phyloP scores from a whole-genome alignment of 2,888 invertebrate genomes.

The Andrena camellia region DNA sequence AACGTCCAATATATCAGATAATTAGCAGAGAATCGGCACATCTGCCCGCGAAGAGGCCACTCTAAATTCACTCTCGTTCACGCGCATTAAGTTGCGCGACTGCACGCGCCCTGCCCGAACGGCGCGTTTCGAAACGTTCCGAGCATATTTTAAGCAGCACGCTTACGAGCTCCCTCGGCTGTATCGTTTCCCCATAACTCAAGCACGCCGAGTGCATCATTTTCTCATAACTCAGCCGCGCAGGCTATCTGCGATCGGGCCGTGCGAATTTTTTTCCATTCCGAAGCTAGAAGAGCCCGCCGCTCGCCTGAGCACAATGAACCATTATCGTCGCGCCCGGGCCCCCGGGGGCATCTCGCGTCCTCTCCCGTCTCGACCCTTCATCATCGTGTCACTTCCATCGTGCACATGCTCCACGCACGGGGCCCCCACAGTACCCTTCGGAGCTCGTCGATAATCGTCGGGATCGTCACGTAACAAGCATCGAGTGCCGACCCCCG shows the following conservation, averaged over 20 bases:
- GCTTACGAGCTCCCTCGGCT: conserved; percentile 14
- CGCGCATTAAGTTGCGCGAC: conserved; percentile 14
- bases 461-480: conserved; percentile 29
- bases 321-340: conserved; percentile 11
- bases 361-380: conserved; percentile 23
- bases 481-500: conserved; percentile 45
- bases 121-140: conserved; percentile 10
- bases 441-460: conserved; percentile 41
- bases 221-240: conserved; percentile 19
- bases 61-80: not conserved
- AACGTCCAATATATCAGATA: not conserved
- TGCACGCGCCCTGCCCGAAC: not conserved
- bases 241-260: not conserved
- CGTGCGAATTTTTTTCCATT: not conserved
- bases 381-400: conserved; percentile 45
- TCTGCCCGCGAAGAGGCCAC: not conserved
- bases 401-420: conserved; percentile 57
- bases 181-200: conserved; percentile 30
- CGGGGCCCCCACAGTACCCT: conserved; percentile 6
- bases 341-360: not conserved
- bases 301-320: not conserved
- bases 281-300: not conserved
- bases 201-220: conserved; percentile 18
- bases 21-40: not conserved
- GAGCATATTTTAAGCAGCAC: conserved; percentile 8